Base-by-base conservation (phyloP, 2,797 vertebrate genomes). In the Chaenodraco wilsoni region DNA sequence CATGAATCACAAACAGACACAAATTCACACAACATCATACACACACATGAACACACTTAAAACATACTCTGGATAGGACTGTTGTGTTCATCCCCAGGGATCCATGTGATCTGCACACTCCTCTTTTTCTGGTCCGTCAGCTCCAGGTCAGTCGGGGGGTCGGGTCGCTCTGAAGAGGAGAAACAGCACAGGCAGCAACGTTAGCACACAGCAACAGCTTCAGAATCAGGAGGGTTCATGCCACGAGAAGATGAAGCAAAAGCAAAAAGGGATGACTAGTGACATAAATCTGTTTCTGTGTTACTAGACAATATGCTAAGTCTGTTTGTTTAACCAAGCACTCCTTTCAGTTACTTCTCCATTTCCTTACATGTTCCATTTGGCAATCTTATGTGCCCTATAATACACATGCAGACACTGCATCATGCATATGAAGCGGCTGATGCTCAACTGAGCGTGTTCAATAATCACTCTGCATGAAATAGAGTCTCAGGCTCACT, bases 61-160 rank as follows among this genome's bases (percentile, higher is more conserved):
- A 23, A 87, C 95, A 0, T 96, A 99, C 98, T 96, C 87, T 92
- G 94, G 89, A 97, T 96, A 13, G 96, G 97, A 78, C 96, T 99
- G 88, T 97, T 98, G 82, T 99, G 96, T 69, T 99, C 98, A 17
- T 98, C 94, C 74, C 98, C 98, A 17, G 97, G 96, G 46, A 92
- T 95, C 98, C 98, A 99, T 0, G 97, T 96, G 60, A 99, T 96
- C 66, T 96, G 94, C 73, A 98, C 76, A 13, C 96, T 99, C 89
- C 94, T 96, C 87, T 95, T 95, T 43, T 93, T 94, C 61, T 92
- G 93, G 92, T 95, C 96, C 1, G 97, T 98, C 87, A 99, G 76
- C 89, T 99, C 98, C 75, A 99, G 95, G 91, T 99, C 97, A 80
- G 95, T 96, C 1, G 98, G 97, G 56, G 96, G 93, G 84, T 97